Evolutionary conservation across 2,113 vertebrate genomes (phyloP), one percentile per base, ranked within the genome.

Genomic region (Donacobius atricapilla): DNA sequence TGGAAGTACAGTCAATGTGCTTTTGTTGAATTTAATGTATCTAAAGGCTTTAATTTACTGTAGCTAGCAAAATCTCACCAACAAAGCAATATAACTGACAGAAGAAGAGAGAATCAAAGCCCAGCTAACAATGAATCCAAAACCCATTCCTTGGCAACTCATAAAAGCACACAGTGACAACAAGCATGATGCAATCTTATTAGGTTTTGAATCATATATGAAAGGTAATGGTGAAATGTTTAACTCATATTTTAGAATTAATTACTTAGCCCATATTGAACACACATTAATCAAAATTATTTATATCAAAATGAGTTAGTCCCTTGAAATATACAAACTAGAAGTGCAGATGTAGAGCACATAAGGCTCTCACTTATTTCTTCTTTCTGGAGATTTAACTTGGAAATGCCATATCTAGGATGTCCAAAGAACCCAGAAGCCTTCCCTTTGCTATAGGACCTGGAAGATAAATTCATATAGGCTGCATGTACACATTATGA

Each of bases 281-380:
- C 21, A 75, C 76, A 47, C 1, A 58, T 35, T 50, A 57, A 45
- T 48, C 9, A 58, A 69, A 72, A n/a, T 24, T 70, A 17, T 45
- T 77, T 66, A 7, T 30, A 56, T 40, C 35, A 85, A 31, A 71
- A 64, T 10, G 15, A 60, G 11, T 54, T 75, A 51, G 5, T 47
- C 47, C 13, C 37, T 76, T 85, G 69, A 79, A 82, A 72, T 48
- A 83, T 1, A 40, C 15, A 42, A 78, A 72, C 17, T 47, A 50
- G 33, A 85, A 58, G 17, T 75, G 33, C 68, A 66, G 13, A 7
- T 77, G 24, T 54, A 54, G 4, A 71, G 31, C 6, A 11, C 51
- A 61, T 1, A 0, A 37, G 14, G 10, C 27, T 56, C 22, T 11
- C 8, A 30, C 2, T 40, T 11, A 7, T 40, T 75, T 30, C 5